Evolutionary conservation across 2,888 invertebrate species (phyloP), one percentile per base, ranked within the genome.

Genomic region (Tachina grossa): DNA sequence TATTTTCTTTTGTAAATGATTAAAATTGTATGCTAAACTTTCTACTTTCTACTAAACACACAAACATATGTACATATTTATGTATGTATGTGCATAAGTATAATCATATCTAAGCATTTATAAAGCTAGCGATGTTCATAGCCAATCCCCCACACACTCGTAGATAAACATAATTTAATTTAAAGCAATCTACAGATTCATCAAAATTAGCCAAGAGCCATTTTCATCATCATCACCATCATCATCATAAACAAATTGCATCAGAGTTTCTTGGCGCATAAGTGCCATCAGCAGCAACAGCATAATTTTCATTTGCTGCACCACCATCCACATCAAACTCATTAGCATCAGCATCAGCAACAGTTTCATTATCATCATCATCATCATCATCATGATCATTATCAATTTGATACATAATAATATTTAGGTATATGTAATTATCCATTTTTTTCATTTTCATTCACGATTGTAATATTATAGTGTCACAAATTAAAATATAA

Each of bases 121-220:
- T 31, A 31, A 31, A 31, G 5, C 31, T 0, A 31, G 31, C 6
- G 31, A 31, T 31, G 31, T 39, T 14, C 49, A n/a, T 49, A 49
- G 13, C 6, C 49, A 49, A 49, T 55, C 55, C 16, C 16, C 9
- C 8, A 45, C 19, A 11, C 31, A 31, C 31, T 31, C 31, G 0
- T n/a, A n/a, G 53, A 41, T 41, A 9, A n/a, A 55, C 14, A 22
- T 47, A n/a, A 57, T 39, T 51, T 10, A 49, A 61, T 63, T 41
- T 49, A 49, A 2, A 41, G 39, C 41, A 51, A 61, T 74, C 49
- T 11, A 43, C 5, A 6, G 14, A 11, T 61, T 74, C 10, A 65
- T 55, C 31, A 65, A n/a, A 65, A 65, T 75, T 65, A 75, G 63
- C 53, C 53, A 75, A 45, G 31, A 75, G 51, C 65, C n/a, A 53